Evolutionary conservation across 2,113 vertebrate genomes (phyloP).

Genomic region (Apodemus speciosus): DNA sequence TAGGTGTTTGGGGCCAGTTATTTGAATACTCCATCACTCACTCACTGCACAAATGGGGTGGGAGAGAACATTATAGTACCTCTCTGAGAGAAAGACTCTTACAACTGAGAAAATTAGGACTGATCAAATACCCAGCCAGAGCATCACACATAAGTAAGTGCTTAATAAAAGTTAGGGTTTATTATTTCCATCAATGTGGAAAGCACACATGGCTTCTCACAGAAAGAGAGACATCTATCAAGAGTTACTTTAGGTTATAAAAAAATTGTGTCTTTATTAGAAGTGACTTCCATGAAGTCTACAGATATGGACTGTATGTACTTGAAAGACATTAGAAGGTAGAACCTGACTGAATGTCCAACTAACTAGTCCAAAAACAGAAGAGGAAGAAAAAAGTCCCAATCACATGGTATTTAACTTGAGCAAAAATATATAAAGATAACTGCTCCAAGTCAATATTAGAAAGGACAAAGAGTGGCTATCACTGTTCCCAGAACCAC

Average conservation of each 20-base stretch:
- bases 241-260: background rate
- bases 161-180: background rate
- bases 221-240: background rate
- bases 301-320: constrained; percentile 27
- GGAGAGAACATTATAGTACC: background rate
- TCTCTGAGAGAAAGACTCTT: constrained; percentile 16
- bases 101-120: background rate
- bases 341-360: background rate
- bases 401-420: constrained; percentile 17
- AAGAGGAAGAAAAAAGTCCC: background rate
- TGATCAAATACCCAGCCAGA: background rate
- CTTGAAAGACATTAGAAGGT: constrained; percentile 42
- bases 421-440: constrained; percentile 12
- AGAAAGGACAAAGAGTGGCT: constrained; percentile 5
- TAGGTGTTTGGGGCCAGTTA: background rate
- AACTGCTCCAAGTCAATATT: constrained; percentile 22
- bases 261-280: background rate
- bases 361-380: background rate
- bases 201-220: background rate
- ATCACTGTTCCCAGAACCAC: background rate
- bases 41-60: background rate
- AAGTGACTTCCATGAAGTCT: constrained; percentile 13
- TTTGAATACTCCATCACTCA: constrained; percentile 15
- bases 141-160: background rate
- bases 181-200: background rate